These are phyloP conservation scores for Notothenia coriiceps DNA, from an alignment of 2,113 vertebrate species.

Conservation along the genomic window DNA sequence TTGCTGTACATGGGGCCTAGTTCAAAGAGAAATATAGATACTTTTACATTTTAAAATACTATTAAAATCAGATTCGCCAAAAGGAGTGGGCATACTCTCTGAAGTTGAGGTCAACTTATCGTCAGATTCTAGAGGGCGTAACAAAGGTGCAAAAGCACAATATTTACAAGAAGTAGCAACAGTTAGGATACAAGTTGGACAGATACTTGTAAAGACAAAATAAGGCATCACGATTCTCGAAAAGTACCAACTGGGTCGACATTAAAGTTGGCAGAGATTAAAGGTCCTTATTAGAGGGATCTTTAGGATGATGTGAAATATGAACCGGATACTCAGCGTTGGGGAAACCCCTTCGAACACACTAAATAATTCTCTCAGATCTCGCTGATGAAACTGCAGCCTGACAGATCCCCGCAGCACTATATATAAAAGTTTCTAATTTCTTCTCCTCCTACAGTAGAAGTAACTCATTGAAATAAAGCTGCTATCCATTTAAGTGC, in stretches of 20 bases:
- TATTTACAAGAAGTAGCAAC: neutral
- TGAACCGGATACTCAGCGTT: neutral
- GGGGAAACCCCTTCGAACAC: conserved; percentile 13
- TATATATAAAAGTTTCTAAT: neutral
- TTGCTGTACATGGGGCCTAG: conserved; percentile 91
- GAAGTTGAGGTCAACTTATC: neutral
- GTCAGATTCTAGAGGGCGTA: neutral
- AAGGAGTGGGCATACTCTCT: neutral
- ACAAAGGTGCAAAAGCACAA: neutral
- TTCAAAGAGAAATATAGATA: conserved; percentile 61
- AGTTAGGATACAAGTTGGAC: conserved; percentile 2
- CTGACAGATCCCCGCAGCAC: conserved; percentile 21
- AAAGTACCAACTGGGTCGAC: neutral
- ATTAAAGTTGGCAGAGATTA: neutral
- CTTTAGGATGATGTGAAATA: conserved; percentile 6
- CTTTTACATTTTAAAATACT: neutral
- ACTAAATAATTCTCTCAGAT: conserved; percentile 59
- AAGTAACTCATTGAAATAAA: neutral
- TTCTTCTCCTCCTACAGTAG: neutral
- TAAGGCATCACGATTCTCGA: neutral
- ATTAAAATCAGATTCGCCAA: neutral
- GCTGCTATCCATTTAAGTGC: neutral
- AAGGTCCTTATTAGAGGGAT: conserved; percentile 11
- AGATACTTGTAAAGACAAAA: neutral
- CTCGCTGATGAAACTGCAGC: conserved; percentile 35